These are phyloP conservation scores for Dufourea novaeangliae DNA, from an alignment of 1,140 invertebrate genomes.

Conservation along the genomic window DNA sequence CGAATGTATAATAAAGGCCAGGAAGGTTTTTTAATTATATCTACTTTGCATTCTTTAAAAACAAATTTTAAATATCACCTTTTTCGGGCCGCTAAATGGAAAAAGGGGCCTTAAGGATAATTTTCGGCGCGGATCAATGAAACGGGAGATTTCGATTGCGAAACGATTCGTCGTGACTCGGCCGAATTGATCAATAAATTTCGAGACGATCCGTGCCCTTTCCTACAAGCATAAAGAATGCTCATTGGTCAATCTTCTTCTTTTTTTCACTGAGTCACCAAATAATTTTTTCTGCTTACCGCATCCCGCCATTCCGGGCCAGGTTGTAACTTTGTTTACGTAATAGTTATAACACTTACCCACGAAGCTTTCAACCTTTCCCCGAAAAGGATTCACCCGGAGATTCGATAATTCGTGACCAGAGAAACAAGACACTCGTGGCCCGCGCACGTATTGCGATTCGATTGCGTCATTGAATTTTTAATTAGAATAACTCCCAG, in stretches of 20 bases:
- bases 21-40: no score
- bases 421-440: neutral
- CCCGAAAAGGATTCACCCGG: constrained; percentile 23
- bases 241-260: constrained; percentile 4
- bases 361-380: constrained; percentile 13
- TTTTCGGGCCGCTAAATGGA: no score
- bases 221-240: constrained; percentile 62
- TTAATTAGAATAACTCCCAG: constrained; percentile 9
- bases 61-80: no score
- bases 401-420: constrained; percentile 6
- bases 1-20: no score
- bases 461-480: constrained; percentile 3
- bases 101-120: constrained; percentile 10
- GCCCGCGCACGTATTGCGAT: neutral
- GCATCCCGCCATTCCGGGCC: neutral
- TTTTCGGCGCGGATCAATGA: constrained; percentile 14
- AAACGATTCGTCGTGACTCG: constrained; percentile 26
- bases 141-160: constrained; percentile 43
- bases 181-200: constrained; percentile 62
- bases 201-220: constrained; percentile 60
- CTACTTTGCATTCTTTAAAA: no score
- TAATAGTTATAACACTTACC: constrained; percentile 20
- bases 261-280: no score
- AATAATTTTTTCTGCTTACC: neutral
- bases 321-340: constrained; percentile 24